Evolutionary conservation across 2,888 invertebrate species (phyloP), one percentile per base, ranked within the genome.

Genomic region (Hyposoter didymator): DNA sequence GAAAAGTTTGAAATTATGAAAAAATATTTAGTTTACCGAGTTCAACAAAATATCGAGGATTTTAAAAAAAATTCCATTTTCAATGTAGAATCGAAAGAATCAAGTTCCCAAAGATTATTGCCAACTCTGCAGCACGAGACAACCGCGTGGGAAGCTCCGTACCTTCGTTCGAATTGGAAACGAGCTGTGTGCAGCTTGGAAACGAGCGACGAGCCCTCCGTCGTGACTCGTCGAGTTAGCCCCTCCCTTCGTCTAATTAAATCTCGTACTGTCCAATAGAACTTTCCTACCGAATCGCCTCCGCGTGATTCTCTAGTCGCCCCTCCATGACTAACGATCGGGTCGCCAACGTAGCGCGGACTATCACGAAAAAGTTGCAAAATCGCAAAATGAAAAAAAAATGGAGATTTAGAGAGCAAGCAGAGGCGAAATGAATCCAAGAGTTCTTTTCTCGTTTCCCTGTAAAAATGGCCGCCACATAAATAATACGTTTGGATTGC

Each of bases 221-320:
- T 47, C 10, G 19, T 35, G 66, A 69, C 47, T 76, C 47, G 70
- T 76, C 72, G 84, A 84, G 39, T 64, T 39, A 32, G 10, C n/a
- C 45, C 22, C 49, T 28, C 43, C 35, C 62, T 55, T 19, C 28
- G 22, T 32, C 82, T 73, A 83, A 78, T 73, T 78, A 59, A 66
- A 78, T 79, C 62, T 22, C 10, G 47, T 32, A 22, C 73, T 35
- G 43, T 17, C 67, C 47, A 78, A 69, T 83, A 55, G 45, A 66
- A 73, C 22, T 49, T 66, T 66, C 14, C 52, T 43, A 67, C 19
- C n/a, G 35, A 32, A 55, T 59, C 28, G 67, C 32, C 43, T 78
- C 22, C 55, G 32, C 43, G 59, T 43, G 69, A 14, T 28, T 70
- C 22, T 6, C 19, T 45, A 67, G 45, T 67, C 5, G 45, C 43